Base-by-base conservation (phyloP, 2,888 invertebrate genomes). In the Platycheirus albimanus region DNA sequence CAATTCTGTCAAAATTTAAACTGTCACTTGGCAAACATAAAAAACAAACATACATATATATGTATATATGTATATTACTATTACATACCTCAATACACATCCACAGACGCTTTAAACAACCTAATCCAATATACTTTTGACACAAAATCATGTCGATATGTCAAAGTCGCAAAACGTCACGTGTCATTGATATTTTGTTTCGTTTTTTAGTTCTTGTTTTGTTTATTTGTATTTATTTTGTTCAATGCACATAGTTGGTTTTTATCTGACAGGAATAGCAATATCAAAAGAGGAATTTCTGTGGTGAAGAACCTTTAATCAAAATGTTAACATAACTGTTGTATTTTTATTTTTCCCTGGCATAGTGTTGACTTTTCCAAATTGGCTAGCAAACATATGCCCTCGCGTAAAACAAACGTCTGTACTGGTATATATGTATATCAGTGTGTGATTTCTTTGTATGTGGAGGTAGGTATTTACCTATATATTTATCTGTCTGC, bases 311-410 rank as follows among this genome's bases (percentile, higher is more conserved):
- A 84, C 80, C 86, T 85, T 85, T 86, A 87, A 87, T 87, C 86
- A 87, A 86, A 86, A 86, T 86, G 86, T 86, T 86, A 86, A 86
- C 86, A 81, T 85, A 84, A 86, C 72, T 74, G 81, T 58, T 61
- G n/a, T n/a, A n/a, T 71, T 67, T 67, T 71, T 33, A 52, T 71
- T 49, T 41, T 49, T 41, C 51, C 41, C 30, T 49, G 4, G 38
- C 28, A 28, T 24, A 7, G 5, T 87, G 86, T 87, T 87, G 86
- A 85, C 86, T 77, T 85, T 87, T 84, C 84, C 86, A 87, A 87
- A 87, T 87, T 87, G 87, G 87, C 86, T 85, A 69, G 84, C 83
- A 87, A 87, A 86, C 79, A 87, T 85, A 58, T 64, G 54, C 19
- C 47, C 17, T 8, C 33, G 33, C 38, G 10, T 24, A 54, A 10